phyloP scores from a whole-genome alignment of 1,140 invertebrate genomes.

The Armadillidium nasatum region DNA sequence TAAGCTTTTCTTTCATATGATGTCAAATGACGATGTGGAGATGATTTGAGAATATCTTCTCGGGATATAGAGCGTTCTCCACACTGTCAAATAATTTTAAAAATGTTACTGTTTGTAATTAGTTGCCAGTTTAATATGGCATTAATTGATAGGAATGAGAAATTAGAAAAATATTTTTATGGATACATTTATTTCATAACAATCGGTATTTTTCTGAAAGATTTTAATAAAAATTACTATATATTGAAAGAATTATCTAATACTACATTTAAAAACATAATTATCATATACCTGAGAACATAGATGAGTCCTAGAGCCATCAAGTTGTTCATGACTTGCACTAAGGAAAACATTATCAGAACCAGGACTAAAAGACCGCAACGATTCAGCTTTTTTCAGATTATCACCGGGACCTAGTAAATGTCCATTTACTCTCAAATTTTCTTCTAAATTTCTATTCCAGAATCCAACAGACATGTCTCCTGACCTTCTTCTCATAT shows the following conservation, averaged over 20 bases:
- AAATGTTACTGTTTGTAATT: not conserved
- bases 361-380: constrained; percentile 75
- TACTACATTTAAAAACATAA: not conserved
- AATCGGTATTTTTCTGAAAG: no score
- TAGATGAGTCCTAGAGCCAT: constrained; percentile 6
- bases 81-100: not conserved
- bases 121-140: no score
- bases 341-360: constrained; percentile 84
- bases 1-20: not conserved
- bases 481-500: constrained; percentile 5
- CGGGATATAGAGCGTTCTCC: not conserved
- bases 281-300: not conserved
- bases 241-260: no score
- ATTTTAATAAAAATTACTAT: not conserved
- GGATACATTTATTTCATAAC: not conserved
- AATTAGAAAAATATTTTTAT: no score
- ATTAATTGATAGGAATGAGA: no score
- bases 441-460: not conserved
- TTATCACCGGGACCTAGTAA: not conserved
- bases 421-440: not conserved
- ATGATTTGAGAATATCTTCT: constrained; percentile 1
- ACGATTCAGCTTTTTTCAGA: constrained; percentile 65
- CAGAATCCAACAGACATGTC: not conserved
- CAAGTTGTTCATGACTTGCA: constrained; percentile 51
- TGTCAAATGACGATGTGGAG: not conserved